Base-by-base conservation (phyloP, 1,140 invertebrate genomes). In the Meloidogyne chitwoodi region DNA sequence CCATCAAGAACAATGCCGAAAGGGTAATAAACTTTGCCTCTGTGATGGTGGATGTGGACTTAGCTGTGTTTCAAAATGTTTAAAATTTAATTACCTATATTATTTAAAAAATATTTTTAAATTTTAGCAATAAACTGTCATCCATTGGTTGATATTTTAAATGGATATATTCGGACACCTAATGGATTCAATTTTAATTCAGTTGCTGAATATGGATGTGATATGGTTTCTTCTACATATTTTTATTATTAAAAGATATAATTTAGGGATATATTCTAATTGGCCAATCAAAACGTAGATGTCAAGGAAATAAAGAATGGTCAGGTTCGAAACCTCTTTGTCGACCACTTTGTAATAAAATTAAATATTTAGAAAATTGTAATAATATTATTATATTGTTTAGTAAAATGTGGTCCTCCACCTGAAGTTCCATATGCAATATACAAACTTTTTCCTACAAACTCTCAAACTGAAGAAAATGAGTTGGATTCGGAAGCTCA, bases 1-100 rank as follows among this genome's bases (percentile, higher is more conserved):
- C 0, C 92, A 92, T 0, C 94, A 98, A 85, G 93, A 93, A 84
- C 94, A 98, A 85, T 98, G 96, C 88, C 96, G 95, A 88, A 96
- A 94, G 44, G 71, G 71, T 31, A 93, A 94, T 89, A 96, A 96
- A 88, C 93, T 93, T 85, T 98, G 96, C 87, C 90, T 96, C 65
- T 98, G 96, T 87, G 96, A 98, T 86, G 95, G 94, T 44, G 91
- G 93, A 3, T 98, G 96, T 87, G 96, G 95, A 27, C 92, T 95
- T 91, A 95, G 93, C 22, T 98, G 96, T 88, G 94, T 98, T 56
- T 56, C 48, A 22, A 76, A 96, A 96, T 89, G 94, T 94, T 65
- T 91, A 91, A 91, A 24, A 29, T 62, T 44, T 16, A 63, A 26
- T 67, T 56, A 65, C 27, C 11, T 34, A 38, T 38, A 22, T 61